These are phyloP conservation scores for Anguilla japonica DNA, from an alignment of 2,113 vertebrate species.

Conservation along the genomic window DNA sequence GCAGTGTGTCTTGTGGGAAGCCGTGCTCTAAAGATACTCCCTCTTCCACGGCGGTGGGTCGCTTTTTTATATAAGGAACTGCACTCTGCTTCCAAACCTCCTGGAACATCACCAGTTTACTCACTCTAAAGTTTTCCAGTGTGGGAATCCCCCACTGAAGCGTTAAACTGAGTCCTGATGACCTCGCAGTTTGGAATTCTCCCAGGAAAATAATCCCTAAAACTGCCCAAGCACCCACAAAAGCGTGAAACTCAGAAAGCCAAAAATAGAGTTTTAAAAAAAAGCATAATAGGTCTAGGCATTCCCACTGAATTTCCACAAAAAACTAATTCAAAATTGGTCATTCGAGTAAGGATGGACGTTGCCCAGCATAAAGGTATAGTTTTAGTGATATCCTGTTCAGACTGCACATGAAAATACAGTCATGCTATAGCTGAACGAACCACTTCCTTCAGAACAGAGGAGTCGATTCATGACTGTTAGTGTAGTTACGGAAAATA, in stretches of 20 bases:
- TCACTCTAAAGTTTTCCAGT: background rate
- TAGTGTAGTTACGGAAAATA: background rate
- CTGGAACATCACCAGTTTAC: background rate
- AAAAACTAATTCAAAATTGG: background rate
- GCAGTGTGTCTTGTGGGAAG: background rate
- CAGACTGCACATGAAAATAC: background rate
- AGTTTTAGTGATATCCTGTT: slow-evolving; percentile 29
- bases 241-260: background rate
- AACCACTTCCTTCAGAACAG: slow-evolving; percentile 1
- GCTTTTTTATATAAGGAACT: background rate
- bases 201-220: background rate
- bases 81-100: background rate
- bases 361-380: slow-evolving; percentile 11
- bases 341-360: slow-evolving; percentile 4
- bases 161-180: background rate
- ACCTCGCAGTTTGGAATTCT: background rate
- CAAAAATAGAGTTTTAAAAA: background rate
- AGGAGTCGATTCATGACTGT: slow-evolving; percentile 11
- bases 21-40: background rate
- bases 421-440: background rate
- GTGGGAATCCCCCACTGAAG: background rate
- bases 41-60: background rate
- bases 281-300: slow-evolving; percentile 13
- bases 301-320: background rate
- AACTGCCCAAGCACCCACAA: background rate